Evolutionary conservation across 2,888 invertebrate species (phyloP).

Genomic region (Drosophila trichaetosa): DNA sequence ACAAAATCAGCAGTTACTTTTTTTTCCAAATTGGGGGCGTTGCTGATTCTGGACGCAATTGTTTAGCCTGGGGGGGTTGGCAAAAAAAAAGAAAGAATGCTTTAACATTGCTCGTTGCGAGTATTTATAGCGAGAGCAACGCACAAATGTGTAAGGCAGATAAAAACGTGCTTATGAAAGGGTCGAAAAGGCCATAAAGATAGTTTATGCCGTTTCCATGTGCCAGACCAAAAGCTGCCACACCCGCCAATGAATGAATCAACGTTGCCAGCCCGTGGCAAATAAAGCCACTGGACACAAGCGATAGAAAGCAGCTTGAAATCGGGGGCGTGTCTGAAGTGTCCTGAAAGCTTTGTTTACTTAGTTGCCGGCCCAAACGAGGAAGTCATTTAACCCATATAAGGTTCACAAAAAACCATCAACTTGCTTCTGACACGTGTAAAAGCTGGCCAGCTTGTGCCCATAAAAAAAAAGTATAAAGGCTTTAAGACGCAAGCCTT

Average conservation of each 20-base stretch:
- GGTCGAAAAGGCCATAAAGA: conserved; percentile 66
- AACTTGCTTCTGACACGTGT: conserved; percentile 42
- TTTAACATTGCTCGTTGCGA: conserved; percentile 18
- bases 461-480: not conserved
- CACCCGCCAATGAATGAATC: conserved; percentile 13
- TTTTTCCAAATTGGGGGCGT: conserved; percentile 11
- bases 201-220: conserved; percentile 58
- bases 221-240: conserved; percentile 17
- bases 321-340: conserved; percentile 40
- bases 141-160: conserved; percentile 74
- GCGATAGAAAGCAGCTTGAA: not conserved
- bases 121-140: conserved; percentile 33
- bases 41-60: conserved; percentile 30
- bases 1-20: conserved; percentile 67
- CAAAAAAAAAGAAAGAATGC: not conserved
- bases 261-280: conserved; percentile 37
- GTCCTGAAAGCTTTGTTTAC: conserved; percentile 56
- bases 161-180: conserved; percentile 77
- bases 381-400: conserved; percentile 77
- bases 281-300: conserved; percentile 59
- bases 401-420: conserved; percentile 26
- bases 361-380: conserved; percentile 44
- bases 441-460: conserved; percentile 19
- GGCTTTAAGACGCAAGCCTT: conserved; percentile 44
- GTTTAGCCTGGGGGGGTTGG: conserved; percentile 25